These are phyloP conservation scores for Apodemia duryi DNA, from an alignment of 2,888 invertebrate genomes.

Conservation along the genomic window DNA sequence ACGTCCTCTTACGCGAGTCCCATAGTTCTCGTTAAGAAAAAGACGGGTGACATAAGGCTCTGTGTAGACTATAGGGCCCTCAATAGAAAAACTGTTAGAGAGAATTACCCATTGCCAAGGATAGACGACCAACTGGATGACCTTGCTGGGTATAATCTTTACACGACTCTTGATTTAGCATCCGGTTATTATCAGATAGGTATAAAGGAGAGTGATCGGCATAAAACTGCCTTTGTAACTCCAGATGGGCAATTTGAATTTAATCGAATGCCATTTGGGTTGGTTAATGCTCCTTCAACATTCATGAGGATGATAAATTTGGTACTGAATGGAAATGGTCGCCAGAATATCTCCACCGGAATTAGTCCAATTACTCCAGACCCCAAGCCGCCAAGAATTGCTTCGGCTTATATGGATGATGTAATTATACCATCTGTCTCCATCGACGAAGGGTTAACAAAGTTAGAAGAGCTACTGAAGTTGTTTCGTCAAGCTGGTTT, in stretches of 20 bases:
- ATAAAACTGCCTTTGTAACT: conserved; percentile 26
- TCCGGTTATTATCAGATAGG: conserved; percentile 29
- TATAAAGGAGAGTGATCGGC: conserved; percentile 24
- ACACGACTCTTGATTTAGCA: conserved; percentile 32
- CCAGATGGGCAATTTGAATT: conserved; percentile 29
- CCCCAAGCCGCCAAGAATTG: not conserved
- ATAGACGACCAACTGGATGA: conserved; percentile 4
- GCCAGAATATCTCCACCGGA: conserved; percentile 19
- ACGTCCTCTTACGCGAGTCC: conserved; percentile 17
- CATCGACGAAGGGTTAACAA: not conserved
- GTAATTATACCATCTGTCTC: not conserved
- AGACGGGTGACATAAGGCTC: conserved; percentile 8
- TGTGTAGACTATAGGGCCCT: conserved; percentile 17
- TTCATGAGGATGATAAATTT: conserved; percentile 25
- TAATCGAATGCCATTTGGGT: conserved; percentile 30
- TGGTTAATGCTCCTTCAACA: conserved; percentile 28
- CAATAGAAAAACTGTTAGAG: conserved; percentile 7
- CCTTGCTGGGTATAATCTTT: conserved; percentile 29
- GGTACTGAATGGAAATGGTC: not conserved
- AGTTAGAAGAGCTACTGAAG: not conserved
- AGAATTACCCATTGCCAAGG: conserved; percentile 13
- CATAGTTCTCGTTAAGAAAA: conserved; percentile 18
- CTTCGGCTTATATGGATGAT: not conserved
- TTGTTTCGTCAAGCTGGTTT: not conserved
- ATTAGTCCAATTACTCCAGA: not conserved